Evolutionary conservation across 2,888 invertebrate species (phyloP), one percentile per base, ranked within the genome.

Genomic region (Odontomyia ornata): DNA sequence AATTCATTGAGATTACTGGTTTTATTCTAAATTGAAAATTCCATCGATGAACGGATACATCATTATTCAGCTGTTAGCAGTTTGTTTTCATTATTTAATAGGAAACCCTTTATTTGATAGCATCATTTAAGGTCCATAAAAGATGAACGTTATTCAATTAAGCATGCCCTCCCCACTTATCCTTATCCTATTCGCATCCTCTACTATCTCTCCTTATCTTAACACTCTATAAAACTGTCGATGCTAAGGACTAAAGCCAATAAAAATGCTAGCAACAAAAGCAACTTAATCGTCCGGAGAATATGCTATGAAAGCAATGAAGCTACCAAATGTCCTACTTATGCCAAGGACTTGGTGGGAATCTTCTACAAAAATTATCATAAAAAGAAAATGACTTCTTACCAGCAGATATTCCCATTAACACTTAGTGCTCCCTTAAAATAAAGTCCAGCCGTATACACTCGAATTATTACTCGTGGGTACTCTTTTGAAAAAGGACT

Each of bases 301-400:
- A 73, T 73, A 73, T 73, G 57, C 36, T 27, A 30, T 30, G 9
- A 36, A 43, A 25, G 13, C 15, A 27, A 13, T 1, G 25, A 25
- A 46, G 9, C 46, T 15, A 47, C 7, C 28, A 69, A 69, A 46
- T 46, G 23, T 46, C 67, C 67, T 67, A 18, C 21, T 56, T 28
- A 52, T 30, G 18, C 21, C 7, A 60, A 36, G 36, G 43, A 52
- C 52, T 25, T 28, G 56, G 25, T 36, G 43, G 7, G 9, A 27
- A 72, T 27, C 27, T 18, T 36, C 69, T 47, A 69, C 43, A 73
- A 73, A 73, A 73, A 73, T 73, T 73, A 73, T 23, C 73, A 73
- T 73, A 73, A 73, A 73, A 73, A 57, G 36, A 43, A 57, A 57
- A 73, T 57, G 57, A 73, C 73, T 72, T 72, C 47, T 73, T 36